Base-by-base conservation (phyloP, 2,888 invertebrate species). In the Agonopterix heracliana region DNA sequence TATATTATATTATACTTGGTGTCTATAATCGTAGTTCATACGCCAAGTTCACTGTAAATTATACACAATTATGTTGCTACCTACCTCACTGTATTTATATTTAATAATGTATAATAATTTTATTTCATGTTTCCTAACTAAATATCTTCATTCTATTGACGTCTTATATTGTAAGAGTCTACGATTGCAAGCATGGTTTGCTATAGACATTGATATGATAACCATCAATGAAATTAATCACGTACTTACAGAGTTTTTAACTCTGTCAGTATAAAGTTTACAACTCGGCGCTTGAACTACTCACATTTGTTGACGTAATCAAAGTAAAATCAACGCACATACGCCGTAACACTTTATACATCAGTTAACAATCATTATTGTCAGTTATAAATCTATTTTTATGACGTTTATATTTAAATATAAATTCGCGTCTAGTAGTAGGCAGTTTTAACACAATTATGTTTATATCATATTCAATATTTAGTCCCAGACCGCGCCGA, bases 291-390 rank as follows among this genome's bases (percentile, higher is more conserved):
- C 62, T 64, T 75, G 77, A 80, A 78, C 81, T 76, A 79, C 73
- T 59, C 62, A 63, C 61, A 63, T 67, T 41, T 70, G 65, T 71
- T 76, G 74, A 78, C 75, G 75, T 77, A 75, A 78, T 69, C 66
- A 65, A 81, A 78, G 72, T 72, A 73, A 81, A 81, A 79, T 71
- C 58, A 79, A 77, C 82, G 63, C 74, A 73, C 81, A 77, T 79
- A 82, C 85, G 76, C 72, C 77, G 73, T 84, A 88, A 87, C 85
- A 86, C 78, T 82, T 83, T 82, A 85, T 80, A 86, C 84, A 88
- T 85, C 88, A 87, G 83, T 82, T 88, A 88, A 88, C 88, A 87
- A 88, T 86, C 88, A 88, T 88, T 88, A 88, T 88, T 88, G 88
- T 88, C 88, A 82, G 86, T 86, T 87, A 88, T 87, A 88, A 80